Evolutionary conservation across 2,113 vertebrate species (phyloP), one percentile per base, ranked within the genome.

Genomic region (Electrona antarctica): DNA sequence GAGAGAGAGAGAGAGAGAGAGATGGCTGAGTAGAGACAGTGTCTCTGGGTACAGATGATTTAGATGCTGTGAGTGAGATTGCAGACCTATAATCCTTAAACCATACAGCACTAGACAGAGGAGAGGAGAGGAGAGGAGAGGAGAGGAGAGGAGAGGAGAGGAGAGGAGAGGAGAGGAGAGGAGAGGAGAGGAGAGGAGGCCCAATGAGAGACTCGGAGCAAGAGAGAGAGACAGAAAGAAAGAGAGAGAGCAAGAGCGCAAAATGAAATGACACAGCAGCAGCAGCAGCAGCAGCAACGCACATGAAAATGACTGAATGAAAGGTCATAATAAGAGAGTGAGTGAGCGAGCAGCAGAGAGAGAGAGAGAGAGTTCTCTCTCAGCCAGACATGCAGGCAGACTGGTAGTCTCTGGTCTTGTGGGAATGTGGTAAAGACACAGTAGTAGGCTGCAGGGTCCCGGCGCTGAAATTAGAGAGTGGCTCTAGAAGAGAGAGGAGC

Each of bases 391-490:
- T 73, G 80, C 85, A 88, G 87, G 87, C 89, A 90, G 90, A 90
- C 88, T 88, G 87, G 82, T 80, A 79, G 88, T 90, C 86, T 89
- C 84, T 85, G 90, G 84, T 90, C 87, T 41, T 90, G 88, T 87
- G 90, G 87, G 88, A 89, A 86, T 90, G 89, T 47, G 88, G 89
- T 90, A 74, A 83, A 86, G 87, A 90, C 87, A 84, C 86, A 89
- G 88, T 85, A 83, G 88, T 84, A 82, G 21, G 21, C 21, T 82
- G 87, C 89, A 88, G 86, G 77, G 88, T 85, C 87, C 86, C 73
- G 78, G 80, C 81, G 79, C 88, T 87, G 86, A 91, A 91, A 92
- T 91, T 90, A 92, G 76, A 92, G 90, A 90, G 88, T 87, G 86
- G 85, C 78, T 85, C 84, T 87, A 81, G 5, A 41, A 87, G 84